Conservation (phyloP, 2,888 invertebrate species). For the Lepetodrilus schrolli region DNA sequence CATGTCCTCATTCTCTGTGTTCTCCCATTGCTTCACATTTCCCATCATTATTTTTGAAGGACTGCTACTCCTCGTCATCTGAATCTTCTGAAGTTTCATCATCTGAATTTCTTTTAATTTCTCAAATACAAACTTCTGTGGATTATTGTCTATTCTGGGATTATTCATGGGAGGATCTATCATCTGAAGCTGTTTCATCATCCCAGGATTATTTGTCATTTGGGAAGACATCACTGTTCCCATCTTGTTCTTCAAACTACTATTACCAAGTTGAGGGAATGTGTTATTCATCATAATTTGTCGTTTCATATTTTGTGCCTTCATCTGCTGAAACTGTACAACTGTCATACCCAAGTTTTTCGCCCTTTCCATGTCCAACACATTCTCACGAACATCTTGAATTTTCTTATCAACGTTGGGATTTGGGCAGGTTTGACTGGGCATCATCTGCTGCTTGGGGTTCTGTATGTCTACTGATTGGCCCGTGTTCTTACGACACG, state of each 20-base stretch:
- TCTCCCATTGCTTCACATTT: no score
- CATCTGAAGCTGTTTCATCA: no score
- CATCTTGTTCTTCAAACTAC: no score
- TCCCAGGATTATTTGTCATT: background rate
- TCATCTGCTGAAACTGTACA: background rate
- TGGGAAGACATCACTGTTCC: background rate
- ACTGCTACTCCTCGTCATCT: background rate
- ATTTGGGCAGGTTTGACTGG: background rate
- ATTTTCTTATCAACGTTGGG: background rate
- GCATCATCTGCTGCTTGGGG: no score
- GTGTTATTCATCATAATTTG: no score
- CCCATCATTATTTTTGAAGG: background rate
- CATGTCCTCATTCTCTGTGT: no score
- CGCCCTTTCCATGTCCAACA: background rate
- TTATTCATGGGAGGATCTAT: no score
- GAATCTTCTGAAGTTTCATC: background rate
- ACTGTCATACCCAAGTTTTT: background rate
- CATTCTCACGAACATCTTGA: background rate
- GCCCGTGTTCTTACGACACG: background rate
- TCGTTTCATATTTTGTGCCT: no score
- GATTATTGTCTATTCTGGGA: no score
- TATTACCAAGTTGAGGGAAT: no score
- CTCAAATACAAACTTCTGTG: no score
- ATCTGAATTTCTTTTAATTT: background rate
- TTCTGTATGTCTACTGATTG: background rate